A percentile compares a stretch with the other conserved stretches of the same genome.
Evolutionary conservation across 2,797 vertebrate genomes (phyloP).

Genomic region (Rhabdomys pumilio): DNA sequence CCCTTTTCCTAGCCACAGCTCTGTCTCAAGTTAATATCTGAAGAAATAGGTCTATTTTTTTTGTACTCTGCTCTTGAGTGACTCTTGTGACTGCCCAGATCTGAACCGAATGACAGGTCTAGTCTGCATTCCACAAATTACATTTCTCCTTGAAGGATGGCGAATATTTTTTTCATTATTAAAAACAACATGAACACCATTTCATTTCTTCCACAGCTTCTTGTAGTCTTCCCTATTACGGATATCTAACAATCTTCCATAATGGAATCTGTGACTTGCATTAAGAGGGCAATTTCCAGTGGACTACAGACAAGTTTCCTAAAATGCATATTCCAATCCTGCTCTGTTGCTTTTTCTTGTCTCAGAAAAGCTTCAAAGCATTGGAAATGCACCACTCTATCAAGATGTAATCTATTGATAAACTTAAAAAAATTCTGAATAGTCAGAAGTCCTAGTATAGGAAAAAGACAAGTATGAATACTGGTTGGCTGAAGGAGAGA

Average conservation of each 20-base stretch:
- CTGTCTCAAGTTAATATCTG: background rate
- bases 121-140: background rate
- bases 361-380: background rate
- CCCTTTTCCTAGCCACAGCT: background rate
- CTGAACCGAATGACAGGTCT: background rate
- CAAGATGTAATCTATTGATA: background rate
- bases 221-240: accelerated
- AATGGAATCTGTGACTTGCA: background rate
- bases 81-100: background rate
- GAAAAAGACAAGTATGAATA: background rate
- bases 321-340: accelerated
- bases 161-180: background rate
- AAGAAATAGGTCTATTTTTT: background rate
- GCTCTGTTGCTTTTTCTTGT: background rate
- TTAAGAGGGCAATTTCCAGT: background rate
- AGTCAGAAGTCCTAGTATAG: background rate
- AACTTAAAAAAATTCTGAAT: background rate
- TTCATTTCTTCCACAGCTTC: background rate
- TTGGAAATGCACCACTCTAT: background rate
- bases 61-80: background rate
- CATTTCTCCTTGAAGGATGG: background rate
- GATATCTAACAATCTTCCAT: background rate
- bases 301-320: background rate
- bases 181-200: background rate
- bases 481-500: background rate